These are phyloP conservation scores for Tridacna crocea DNA, from an alignment of 2,888 invertebrate species.

Conservation along the genomic window DNA sequence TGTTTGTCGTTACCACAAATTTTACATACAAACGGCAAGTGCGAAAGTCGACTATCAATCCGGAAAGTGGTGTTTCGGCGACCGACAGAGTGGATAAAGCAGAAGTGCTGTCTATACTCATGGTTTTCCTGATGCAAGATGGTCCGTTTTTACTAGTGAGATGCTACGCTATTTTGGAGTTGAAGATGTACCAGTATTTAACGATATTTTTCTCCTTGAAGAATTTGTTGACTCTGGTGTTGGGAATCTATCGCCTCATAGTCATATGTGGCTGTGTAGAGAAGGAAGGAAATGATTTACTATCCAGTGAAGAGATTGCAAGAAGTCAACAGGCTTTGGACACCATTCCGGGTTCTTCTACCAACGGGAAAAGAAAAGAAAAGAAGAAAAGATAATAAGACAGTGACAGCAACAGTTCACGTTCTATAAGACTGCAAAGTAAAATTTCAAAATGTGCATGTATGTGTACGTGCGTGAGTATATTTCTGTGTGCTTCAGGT, in stretches of 20 bases:
- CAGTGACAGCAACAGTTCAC: too few relatives aligned
- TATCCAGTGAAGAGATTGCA: slow-evolving; percentile 52
- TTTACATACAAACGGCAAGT: slow-evolving; percentile 33
- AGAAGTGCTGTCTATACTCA: slow-evolving; percentile 50
- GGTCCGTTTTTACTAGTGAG: slow-evolving; percentile 53
- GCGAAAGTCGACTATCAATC: slow-evolving; percentile 7
- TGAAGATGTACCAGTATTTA: slow-evolving; percentile 36
- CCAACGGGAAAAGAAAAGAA: not conserved
- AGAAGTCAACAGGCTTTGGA: slow-evolving; percentile 50
- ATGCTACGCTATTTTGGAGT: slow-evolving; percentile 39
- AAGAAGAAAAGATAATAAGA: too few relatives aligned
- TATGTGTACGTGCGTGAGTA: too few relatives aligned
- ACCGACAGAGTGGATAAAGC: slow-evolving; percentile 42
- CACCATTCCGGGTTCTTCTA: not conserved
- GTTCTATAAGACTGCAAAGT: too few relatives aligned
- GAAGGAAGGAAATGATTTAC: slow-evolving; percentile 56
- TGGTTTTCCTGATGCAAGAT: slow-evolving; percentile 65
- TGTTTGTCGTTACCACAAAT: slow-evolving; percentile 52
- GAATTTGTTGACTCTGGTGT: slow-evolving; percentile 51
- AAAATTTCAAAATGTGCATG: too few relatives aligned
- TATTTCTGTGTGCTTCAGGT: too few relatives aligned
- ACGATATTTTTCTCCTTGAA: slow-evolving; percentile 59
- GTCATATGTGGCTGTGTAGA: slow-evolving; percentile 50
- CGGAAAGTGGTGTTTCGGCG: not conserved
- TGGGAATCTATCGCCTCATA: slow-evolving; percentile 49